Percentiles rank a stretch among this genome's conserved stretches.
Evolutionary conservation across 2,113 vertebrate genomes (phyloP).

Genomic region (Laterallus jamaicensis): DNA sequence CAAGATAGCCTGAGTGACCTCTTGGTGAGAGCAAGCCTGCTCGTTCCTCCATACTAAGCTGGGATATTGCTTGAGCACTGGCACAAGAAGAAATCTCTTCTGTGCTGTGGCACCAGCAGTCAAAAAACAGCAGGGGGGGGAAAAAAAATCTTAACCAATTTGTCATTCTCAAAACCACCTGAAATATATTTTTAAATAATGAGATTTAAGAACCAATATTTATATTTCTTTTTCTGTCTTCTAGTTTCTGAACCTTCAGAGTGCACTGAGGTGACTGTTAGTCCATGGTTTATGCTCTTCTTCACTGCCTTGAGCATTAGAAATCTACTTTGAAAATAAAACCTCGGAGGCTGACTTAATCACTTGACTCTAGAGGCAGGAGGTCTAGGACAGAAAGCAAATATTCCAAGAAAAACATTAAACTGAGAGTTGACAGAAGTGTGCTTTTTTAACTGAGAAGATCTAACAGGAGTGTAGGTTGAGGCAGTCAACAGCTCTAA

Average conservation of each 20-base stretch:
- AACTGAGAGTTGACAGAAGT: conserved; percentile 5
- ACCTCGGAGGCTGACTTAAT: background rate
- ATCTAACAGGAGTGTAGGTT: background rate
- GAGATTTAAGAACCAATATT: background rate
- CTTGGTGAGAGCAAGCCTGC: background rate
- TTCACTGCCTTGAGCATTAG: background rate
- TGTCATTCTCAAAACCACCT: background rate
- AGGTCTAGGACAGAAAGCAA: conserved; percentile 7
- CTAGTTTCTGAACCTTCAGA: background rate
- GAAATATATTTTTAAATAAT: background rate
- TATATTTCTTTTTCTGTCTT: background rate
- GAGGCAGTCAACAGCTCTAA: background rate
- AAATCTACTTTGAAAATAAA: conserved; percentile 9
- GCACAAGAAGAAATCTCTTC: background rate
- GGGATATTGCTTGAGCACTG: background rate
- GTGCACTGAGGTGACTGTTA: background rate
- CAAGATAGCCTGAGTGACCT: background rate
- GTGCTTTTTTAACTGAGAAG: conserved; percentile 4
- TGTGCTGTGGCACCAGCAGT: background rate
- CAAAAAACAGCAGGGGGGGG: background rate
- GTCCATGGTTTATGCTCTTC: background rate
- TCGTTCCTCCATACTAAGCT: background rate
- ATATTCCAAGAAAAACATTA: conserved; percentile 4
- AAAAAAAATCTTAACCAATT: background rate
- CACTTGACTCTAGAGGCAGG: conserved; percentile 5